Base-by-base conservation (phyloP, 2,113 vertebrate species). In the Brachypteracias leptosomus region DNA sequence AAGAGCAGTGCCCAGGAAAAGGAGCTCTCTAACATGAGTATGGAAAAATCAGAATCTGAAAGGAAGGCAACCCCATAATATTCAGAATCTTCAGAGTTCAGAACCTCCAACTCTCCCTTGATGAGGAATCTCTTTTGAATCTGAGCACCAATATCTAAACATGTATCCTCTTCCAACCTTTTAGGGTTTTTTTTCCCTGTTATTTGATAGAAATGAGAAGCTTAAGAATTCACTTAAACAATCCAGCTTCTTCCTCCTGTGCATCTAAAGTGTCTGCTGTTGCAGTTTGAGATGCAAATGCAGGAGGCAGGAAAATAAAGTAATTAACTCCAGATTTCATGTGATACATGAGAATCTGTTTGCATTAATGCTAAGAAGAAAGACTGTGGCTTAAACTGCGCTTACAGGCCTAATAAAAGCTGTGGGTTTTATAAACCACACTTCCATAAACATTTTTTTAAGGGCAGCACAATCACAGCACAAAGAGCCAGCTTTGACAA, bases 71-170 rank as follows among this genome's bases (percentile, higher is more conserved):
- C 22, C 55, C 46, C 16, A 13, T 70, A 88, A 89, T 46, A 67
- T 36, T 88, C 49, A 94, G 91, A 86, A 61, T 94, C 84, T 83
- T 88, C n/a, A 44, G 42, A 85, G 54, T 80, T 95, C 73, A 94
- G 68, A 59, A 72, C 35, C 40, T 89, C 81, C 58, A 54, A 47
- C 46, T 89, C 94, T 97, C 83, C 70, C 85, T 91, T 82, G 38
- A 65, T 16, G 78, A 97, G 83, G 88, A 97, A 88, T 88, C n/a
- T 21, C 88, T 72, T 91, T 86, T 93, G 78, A 91, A 95, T 81
- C 36, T 61, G 49, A 93, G 52, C 52, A 92, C 74, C 83, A 92
- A 17, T 89, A n/a, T 21, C 24, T 83, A 92, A 71, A 67, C 47
- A 65, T 54, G n/a, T 29, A 26, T 77, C 38, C 4, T 85, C 66